These are phyloP conservation scores for Meriones psammophilus DNA, from an alignment of 2,797 vertebrate genomes.

Conservation along the genomic window DNA sequence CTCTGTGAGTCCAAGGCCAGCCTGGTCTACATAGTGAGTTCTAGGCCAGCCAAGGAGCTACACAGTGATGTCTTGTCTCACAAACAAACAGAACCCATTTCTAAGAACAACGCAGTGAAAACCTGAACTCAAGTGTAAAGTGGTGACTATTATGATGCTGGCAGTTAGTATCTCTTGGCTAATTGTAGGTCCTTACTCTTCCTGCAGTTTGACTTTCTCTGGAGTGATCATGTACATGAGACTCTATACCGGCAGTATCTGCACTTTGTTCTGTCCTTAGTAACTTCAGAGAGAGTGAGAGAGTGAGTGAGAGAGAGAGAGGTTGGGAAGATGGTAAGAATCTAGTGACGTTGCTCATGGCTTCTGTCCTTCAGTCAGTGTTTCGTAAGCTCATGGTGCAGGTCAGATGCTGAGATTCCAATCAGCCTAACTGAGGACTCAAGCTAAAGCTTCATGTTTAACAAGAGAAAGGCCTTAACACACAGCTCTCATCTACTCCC, in stretches of 20 bases:
- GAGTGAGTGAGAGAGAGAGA: background rate
- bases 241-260: background rate
- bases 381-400: conserved; percentile 15
- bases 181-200: background rate
- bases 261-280: conserved; percentile 65
- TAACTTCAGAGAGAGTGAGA: background rate
- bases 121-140: background rate
- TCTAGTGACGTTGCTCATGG: conserved; percentile 21
- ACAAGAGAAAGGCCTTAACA: background rate
- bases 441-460: background rate
- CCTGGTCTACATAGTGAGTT: background rate
- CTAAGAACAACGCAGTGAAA: background rate
- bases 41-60: background rate
- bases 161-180: background rate
- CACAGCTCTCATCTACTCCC: background rate
- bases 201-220: conserved; percentile 27
- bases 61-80: background rate
- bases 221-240: background rate
- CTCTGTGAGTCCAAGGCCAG: background rate
- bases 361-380: background rate
- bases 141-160: conserved; percentile 10
- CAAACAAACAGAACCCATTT: background rate
- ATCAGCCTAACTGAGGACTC: background rate
- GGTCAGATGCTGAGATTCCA: background rate
- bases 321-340: conserved; percentile 23